Base-by-base conservation (phyloP, 2,797 vertebrate genomes). In the Emydoidea blandingii region DNA sequence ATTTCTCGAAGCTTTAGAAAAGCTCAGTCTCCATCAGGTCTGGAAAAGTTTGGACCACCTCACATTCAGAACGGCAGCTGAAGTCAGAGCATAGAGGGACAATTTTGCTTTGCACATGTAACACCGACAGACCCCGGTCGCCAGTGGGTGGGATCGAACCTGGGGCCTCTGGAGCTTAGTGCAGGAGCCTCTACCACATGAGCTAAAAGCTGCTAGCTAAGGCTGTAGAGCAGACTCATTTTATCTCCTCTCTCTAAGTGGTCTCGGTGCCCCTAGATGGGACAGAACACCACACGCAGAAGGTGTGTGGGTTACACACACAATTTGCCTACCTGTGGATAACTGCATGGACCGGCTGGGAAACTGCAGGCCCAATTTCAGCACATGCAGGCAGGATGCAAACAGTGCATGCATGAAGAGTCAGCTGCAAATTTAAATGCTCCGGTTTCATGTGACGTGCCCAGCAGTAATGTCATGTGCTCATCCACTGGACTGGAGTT, bases 111-210 rank as follows among this genome's bases (percentile, higher is more conserved):
- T 76, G 25, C 21, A 25, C 54, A 54, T 54, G 23, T 2, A 23
- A 54, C 0, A 8, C 23, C 4, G 1, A 10, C 54, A 54, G 53
- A 54, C 53, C 53, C 21, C 1, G 4, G 8, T 54, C 2, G 4
- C 19, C 8, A 9, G 54, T 9, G 21, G 54, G 54, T 10, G 23
- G 21, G 23, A 54, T 25, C 4, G 9, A 54, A 54, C 54, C 54
- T 25, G 9, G 19, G 54, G 9, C 54, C 54, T 54, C 8, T 25
- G 8, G 23, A 54, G 21, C 21, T 25, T 25, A 54, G 54, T 54
- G 9, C 23, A 10, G 8, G 21, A 54, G 53, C 53, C 7, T 54
- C 19, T 54, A 54, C 19, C 19, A 18, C 52, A 52, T 18, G 16
- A 53, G 52, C 52, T 54, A 54, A 23, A 54, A 54, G 53, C 21